Base-by-base conservation (phyloP, 2,113 vertebrate species). In the Coracopsis vasa region DNA sequence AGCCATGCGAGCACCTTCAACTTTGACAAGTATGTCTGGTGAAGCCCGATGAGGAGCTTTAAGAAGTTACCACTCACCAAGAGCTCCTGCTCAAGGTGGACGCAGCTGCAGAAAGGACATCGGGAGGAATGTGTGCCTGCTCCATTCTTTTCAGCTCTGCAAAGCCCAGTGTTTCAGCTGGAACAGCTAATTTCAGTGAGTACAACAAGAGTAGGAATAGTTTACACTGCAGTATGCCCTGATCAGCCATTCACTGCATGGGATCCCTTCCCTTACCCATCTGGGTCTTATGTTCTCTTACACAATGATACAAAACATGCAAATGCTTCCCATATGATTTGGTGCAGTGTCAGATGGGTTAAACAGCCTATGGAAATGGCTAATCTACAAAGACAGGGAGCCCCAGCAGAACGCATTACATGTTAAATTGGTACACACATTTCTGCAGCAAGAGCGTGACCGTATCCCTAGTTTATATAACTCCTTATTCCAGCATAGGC, bases 71-170 rank as follows among this genome's bases (percentile, higher is more conserved):
- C 14, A 3, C 20, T 12, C 1, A 2, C 39, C 23, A 47, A 92
- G 77, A 50, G 47, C 7, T 79, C 64, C 65, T 50, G 41, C 10
- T 5, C 12, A 35, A 35, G 21, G 54, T 50, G 60, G 29, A 17
- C 50, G n/a, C 69, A 64, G 15, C 24, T 16, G 7, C 58, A 48
- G 74, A 42, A 73, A 41, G 25, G 14, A 27, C 53, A 70, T 25
- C 0, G 1, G 67, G 35, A 42, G 35, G 31, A 77, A 60, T 0
- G 0, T 18, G 35, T 31, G 56, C 44, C 62, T 67, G 16, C 9
- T 58, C 56, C 33, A 35, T 58, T 58, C 56, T n/a, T 58, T n/a
- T 35, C 2, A 7, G 79, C 42, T 3, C 0, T 17, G 35, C 37
- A 47, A 53, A 95, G 61, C 27, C 13, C 50, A 16, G 47, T 37